Conservation (phyloP, 1,140 invertebrate species). For the Acromyrmex echinatior region DNA sequence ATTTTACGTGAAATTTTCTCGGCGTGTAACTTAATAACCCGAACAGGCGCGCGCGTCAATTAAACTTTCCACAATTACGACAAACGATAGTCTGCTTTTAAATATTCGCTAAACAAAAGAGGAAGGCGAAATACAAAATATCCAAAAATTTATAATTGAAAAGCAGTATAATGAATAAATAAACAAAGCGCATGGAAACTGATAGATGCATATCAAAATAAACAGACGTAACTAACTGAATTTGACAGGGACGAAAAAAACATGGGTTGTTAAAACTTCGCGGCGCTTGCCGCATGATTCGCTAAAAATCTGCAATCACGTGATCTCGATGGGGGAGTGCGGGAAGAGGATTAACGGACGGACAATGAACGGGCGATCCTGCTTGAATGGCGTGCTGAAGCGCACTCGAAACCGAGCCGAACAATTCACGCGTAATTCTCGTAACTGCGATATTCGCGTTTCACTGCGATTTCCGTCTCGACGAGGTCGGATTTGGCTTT, state of each 20-base stretch:
- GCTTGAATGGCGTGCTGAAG: constrained; percentile 63
- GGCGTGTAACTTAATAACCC: background rate
- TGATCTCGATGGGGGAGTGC: constrained; percentile 54
- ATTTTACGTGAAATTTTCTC: background rate
- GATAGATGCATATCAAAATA: background rate
- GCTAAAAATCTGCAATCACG: constrained; percentile 61
- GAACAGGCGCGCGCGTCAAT: background rate
- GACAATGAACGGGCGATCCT: constrained; percentile 62
- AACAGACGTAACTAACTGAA: constrained; percentile 12
- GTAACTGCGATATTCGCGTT: constrained; percentile 65
- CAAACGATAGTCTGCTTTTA: background rate
- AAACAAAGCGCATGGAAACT: background rate
- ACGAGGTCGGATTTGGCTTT: constrained; percentile 61
- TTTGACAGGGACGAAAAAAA: constrained; percentile 16
- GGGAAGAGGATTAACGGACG: constrained; percentile 61
- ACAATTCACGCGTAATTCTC: constrained; percentile 65
- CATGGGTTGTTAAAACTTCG: constrained; percentile 50
- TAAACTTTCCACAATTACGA: constrained; percentile 5
- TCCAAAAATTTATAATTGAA: constrained; percentile 2
- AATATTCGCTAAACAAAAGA: background rate
- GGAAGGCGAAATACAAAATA: background rate
- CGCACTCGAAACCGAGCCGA: constrained; percentile 62
- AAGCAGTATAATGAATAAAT: constrained; percentile 10
- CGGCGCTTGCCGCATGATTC: constrained; percentile 53
- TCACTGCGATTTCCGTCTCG: constrained; percentile 60